Conservation (phyloP, 2,888 invertebrate species). For the Adelphocoris suturalis region DNA sequence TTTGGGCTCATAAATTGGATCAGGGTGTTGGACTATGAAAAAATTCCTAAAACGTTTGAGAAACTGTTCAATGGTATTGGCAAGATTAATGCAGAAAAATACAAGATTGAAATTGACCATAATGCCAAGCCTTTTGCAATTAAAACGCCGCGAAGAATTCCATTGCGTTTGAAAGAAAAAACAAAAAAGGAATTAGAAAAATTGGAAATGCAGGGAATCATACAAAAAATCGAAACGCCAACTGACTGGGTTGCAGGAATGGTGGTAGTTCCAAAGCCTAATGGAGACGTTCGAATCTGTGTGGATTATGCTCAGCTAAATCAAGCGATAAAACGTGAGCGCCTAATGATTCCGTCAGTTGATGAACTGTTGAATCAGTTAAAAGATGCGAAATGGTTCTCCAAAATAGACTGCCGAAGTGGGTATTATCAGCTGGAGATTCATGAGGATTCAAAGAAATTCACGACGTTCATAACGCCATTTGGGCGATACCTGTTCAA, state of each 20-base stretch:
- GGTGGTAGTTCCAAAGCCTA: constrained; percentile 45
- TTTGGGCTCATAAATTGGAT: no score
- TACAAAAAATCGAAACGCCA: no score
- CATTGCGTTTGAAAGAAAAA: constrained; percentile 21
- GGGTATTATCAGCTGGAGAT: not conserved
- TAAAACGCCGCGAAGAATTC: constrained; percentile 38
- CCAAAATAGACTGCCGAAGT: not conserved
- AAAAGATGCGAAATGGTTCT: not conserved
- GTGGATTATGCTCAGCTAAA: constrained; percentile 49
- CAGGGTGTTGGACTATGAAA: no score
- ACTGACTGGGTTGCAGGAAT: constrained; percentile 59
- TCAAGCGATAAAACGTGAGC: constrained; percentile 41
- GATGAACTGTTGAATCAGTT: constrained; percentile 45
- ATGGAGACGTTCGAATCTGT: constrained; percentile 46
- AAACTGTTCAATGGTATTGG: no score
- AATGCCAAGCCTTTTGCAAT: constrained; percentile 37
- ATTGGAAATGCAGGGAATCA: no score
- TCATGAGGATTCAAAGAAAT: not conserved
- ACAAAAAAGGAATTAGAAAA: constrained; percentile 37
- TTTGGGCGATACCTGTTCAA: not conserved
- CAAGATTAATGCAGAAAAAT: no score
- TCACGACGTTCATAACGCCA: not conserved
- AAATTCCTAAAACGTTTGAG: no score
- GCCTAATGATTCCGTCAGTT: constrained; percentile 31
- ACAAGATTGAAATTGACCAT: no score